phyloP scores from a whole-genome alignment of 1,140 invertebrate genomes.

The Caenorhabditis remanei region DNA sequence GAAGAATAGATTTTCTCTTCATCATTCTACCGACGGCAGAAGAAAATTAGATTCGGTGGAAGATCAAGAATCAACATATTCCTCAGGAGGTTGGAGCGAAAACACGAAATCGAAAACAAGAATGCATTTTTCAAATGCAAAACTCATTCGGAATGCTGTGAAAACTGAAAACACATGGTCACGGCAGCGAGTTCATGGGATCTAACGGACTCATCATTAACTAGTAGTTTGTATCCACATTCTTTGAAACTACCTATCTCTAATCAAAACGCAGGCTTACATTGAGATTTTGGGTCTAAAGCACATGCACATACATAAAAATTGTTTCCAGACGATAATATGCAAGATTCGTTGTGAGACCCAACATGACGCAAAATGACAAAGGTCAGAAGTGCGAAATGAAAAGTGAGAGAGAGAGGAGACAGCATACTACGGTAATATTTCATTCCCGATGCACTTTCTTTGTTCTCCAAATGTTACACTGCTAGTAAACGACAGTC shows the following conservation, averaged over 20 bases:
- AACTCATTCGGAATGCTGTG: background rate
- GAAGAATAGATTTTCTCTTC: background rate
- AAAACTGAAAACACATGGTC: too few species aligned
- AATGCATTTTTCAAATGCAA: background rate
- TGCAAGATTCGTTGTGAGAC: background rate
- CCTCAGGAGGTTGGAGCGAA: background rate
- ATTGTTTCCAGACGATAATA: too few species aligned
- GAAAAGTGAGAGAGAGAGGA: background rate
- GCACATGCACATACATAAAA: too few species aligned
- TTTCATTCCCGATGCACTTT: slow-evolving; percentile 6
- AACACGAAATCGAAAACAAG: background rate
- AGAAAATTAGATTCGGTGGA: background rate
- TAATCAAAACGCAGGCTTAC: too few species aligned
- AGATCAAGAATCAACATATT: slow-evolving; percentile 7
- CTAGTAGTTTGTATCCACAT: too few species aligned
- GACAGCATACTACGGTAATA: background rate
- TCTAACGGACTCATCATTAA: too few species aligned
- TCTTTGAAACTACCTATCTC: too few species aligned
- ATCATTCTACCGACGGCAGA: background rate
- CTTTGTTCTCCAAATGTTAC: slow-evolving; percentile 25
- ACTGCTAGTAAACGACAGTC: background rate
- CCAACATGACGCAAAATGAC: slow-evolving; percentile 1
- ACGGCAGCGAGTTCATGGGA: too few species aligned
- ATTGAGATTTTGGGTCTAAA: too few species aligned
- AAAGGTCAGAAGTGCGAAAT: slow-evolving; percentile 12